Evolutionary conservation across 1,140 invertebrate genomes (phyloP).

Genomic region (Megathymus violae): DNA sequence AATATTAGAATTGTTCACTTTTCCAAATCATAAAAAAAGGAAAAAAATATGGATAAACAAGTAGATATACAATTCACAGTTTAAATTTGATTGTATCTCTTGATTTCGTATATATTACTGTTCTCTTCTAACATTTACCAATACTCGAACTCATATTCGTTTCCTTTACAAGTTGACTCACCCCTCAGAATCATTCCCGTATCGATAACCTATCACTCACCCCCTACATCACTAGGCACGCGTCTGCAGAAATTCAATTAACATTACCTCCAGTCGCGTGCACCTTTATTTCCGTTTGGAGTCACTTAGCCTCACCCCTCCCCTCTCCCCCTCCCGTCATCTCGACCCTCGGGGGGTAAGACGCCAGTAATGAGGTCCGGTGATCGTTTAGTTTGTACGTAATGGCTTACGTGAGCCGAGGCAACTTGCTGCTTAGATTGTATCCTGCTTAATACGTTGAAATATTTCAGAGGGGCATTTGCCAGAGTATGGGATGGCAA

Average conservation of each 20-base stretch:
- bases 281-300: slow-evolving; percentile 83
- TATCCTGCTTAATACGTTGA: slow-evolving; percentile 31
- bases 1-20: no score
- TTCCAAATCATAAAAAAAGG: no score
- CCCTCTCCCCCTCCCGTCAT: slow-evolving; percentile 14
- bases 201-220: no score
- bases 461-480: slow-evolving; percentile 3
- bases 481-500: background rate
- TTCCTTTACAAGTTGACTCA: no score
- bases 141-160: no score
- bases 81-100: no score
- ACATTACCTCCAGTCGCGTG: slow-evolving; percentile 83
- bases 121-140: no score
- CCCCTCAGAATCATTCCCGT: no score
- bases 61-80: no score
- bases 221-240: no score
- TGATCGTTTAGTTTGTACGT: slow-evolving; percentile 79
- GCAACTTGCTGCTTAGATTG: slow-evolving; percentile 45
- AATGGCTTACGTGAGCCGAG: slow-evolving; percentile 76
- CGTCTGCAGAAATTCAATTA: slow-evolving; percentile 84
- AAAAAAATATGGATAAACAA: no score
- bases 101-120: no score
- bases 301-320: slow-evolving; percentile 66
- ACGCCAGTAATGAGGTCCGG: slow-evolving; percentile 79
- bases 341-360: slow-evolving; percentile 45